Base-by-base conservation (phyloP, 2,113 vertebrate species). In the Odontophorus gujanensis region DNA sequence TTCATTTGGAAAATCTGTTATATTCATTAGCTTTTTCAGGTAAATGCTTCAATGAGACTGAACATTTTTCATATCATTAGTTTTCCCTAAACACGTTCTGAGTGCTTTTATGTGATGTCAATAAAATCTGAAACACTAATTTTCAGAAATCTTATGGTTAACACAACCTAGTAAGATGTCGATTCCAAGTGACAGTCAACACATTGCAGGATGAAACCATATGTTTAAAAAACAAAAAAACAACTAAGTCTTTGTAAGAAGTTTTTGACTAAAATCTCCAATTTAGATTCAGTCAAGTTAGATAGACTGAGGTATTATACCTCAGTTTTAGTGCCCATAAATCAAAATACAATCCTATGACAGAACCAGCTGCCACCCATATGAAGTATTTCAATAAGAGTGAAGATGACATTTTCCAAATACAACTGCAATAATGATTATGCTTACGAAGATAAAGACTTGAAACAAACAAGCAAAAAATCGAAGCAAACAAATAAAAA, bases 101-200 rank as follows among this genome's bases (percentile, higher is more conserved):
- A 89, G n/a, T 63, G 43, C 45, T 91, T 77, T 83, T 79, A 68
- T 69, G n/a, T 72, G 86, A 95, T 73, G 69, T 48, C 89, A 92
- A 94, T 89, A 93, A 90, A 90, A 94, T 53, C 74, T 85, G 86
- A 95, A 93, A 82, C 34, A 34, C 62, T 69, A 50, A 12, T 90
- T 94, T 94, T 90, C 59, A 81, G 76, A 87, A 91, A 69, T 95
- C 68, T 38, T 81, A 81, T 48, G 67, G n/a, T 58, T 93, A 71
- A 74, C 66, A 90, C 69, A 90, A 42, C 45, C 53, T 87, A 89
- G 89, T 81, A 85, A 92, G 86, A 86, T 73, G 45, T 87, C 6
- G 1, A 89, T 90, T 93, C 81, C 63, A 92, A 92, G 74, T 75
- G 74, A 69, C 71, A 95, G 81, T 38, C 78, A 82, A 89, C 87